phyloP scores from a whole-genome alignment of 2,797 vertebrate genomes.

The Gymnoscopelus braueri region DNA sequence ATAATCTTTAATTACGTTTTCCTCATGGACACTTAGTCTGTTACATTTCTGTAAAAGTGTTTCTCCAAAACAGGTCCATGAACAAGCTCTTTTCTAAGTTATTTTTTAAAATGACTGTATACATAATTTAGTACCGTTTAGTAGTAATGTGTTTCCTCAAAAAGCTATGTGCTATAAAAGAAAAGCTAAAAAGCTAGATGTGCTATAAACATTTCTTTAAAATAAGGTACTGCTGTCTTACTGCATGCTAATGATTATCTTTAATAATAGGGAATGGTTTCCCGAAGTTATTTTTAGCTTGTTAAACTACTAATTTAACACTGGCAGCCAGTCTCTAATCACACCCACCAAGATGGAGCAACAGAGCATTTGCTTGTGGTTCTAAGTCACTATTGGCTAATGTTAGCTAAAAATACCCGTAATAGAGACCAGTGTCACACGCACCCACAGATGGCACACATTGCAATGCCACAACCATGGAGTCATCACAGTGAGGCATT shows the following conservation, averaged over 20 bases:
- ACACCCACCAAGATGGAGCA: conserved; percentile 49
- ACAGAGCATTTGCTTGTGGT: conserved; percentile 4
- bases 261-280: conserved; percentile 30
- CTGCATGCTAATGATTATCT: conserved; percentile 29
- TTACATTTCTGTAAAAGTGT: no score
- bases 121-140: conserved; percentile 6
- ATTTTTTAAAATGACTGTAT: no score
- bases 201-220: conserved; percentile 50
- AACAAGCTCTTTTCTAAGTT: no score
- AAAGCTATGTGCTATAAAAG: no score
- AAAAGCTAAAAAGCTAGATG: not conserved
- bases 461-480: conserved; percentile 6
- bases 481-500: conserved; percentile 7
- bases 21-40: no score
- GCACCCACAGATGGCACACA: conserved; percentile 1
- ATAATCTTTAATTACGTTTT: no score
- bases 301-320: conserved; percentile 51
- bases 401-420: conserved; percentile 19
- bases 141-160: not conserved
- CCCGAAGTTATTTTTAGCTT: conserved; percentile 51
- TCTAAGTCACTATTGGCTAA: no score
- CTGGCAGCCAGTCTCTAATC: conserved; percentile 24
- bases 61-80: no score
- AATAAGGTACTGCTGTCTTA: conserved; percentile 33
- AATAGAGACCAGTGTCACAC: not conserved